Conservation (phyloP, 2,888 invertebrate species). For the Drosophila phalerata region DNA sequence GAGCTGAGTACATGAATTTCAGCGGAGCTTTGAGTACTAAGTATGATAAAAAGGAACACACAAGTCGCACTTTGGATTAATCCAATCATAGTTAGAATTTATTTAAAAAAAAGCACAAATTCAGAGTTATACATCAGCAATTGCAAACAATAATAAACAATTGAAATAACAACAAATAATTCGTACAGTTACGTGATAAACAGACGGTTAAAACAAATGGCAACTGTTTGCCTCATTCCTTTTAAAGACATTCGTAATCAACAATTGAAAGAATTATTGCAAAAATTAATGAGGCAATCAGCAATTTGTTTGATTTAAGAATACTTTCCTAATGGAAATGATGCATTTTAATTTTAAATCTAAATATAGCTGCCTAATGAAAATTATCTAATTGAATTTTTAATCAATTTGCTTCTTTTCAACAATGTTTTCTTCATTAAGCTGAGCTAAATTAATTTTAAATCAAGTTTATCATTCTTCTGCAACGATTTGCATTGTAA, state of each 20-base stretch:
- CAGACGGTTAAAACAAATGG: slow-evolving; percentile 5
- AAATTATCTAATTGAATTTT: too few species aligned
- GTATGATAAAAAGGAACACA: background rate
- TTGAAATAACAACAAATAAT: slow-evolving; percentile 20
- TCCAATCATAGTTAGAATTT: slow-evolving; percentile 32
- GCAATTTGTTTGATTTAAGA: slow-evolving; percentile 7
- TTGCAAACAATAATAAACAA: slow-evolving; percentile 26
- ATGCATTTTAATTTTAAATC: background rate
- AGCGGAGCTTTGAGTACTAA: background rate
- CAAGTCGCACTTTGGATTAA: slow-evolving; percentile 39
- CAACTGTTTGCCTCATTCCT: slow-evolving; percentile 5
- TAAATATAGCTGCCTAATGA: too few species aligned
- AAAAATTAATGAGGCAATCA: slow-evolving; percentile 1
- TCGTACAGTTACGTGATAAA: slow-evolving; percentile 9
- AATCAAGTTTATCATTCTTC: background rate
- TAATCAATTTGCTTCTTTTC: too few species aligned
- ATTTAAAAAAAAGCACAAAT: slow-evolving; percentile 3
- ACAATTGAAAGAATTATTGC: background rate
- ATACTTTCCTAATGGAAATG: background rate
- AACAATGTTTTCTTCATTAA: too few species aligned
- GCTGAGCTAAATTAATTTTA: background rate
- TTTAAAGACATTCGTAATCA: background rate
- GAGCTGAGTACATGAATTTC: slow-evolving; percentile 3
- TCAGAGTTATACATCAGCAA: background rate
- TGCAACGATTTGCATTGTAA: too few species aligned